These are phyloP conservation scores for Theonella swinhoei DNA, from an alignment of 37 sponge, comb jelly and placozoan species.

Conservation along the genomic window DNA sequence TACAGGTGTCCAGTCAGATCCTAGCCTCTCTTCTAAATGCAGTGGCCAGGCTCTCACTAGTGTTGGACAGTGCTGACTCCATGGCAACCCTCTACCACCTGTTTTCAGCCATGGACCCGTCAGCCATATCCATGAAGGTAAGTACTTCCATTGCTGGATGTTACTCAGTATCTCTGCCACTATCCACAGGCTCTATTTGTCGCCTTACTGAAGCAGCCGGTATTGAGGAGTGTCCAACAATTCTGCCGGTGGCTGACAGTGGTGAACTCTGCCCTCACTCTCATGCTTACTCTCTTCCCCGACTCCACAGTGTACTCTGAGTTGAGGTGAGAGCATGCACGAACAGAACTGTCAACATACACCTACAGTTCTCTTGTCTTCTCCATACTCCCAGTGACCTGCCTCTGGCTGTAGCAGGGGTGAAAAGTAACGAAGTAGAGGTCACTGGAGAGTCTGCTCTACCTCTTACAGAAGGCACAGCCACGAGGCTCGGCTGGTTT, in stretches of 20 bases:
- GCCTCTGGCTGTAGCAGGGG: neutral
- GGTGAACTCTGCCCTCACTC: constrained; percentile 30
- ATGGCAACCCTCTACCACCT: constrained; percentile 53
- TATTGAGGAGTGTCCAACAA: neutral
- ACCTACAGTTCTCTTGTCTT: too few species aligned
- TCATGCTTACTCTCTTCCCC: constrained; percentile 40
- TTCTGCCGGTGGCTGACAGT: constrained; percentile 47
- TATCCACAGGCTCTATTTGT: constrained; percentile 26
- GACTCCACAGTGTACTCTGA: constrained; percentile 8
- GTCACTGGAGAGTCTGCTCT: neutral
- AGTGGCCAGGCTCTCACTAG: constrained; percentile 44
- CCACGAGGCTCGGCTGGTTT: neutral
- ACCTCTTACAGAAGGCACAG: neutral
- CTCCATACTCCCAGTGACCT: too few species aligned
- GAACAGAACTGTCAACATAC: too few species aligned
- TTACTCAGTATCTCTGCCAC: too few species aligned
- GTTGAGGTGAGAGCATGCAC: constrained; percentile 1
- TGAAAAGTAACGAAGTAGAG: neutral
- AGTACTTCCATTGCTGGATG: neutral
- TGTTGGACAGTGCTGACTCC: constrained; percentile 30
- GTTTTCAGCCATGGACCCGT: constrained; percentile 55
- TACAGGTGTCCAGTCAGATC: constrained; percentile 54
- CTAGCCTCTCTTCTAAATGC: too few species aligned
- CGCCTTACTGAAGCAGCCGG: constrained; percentile 38
- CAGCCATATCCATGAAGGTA: constrained; percentile 32